Percentiles rank a stretch among this genome's conserved stretches.
Conservation (phyloP, 2,888 invertebrate genomes). For the Drosophila picticornis region DNA sequence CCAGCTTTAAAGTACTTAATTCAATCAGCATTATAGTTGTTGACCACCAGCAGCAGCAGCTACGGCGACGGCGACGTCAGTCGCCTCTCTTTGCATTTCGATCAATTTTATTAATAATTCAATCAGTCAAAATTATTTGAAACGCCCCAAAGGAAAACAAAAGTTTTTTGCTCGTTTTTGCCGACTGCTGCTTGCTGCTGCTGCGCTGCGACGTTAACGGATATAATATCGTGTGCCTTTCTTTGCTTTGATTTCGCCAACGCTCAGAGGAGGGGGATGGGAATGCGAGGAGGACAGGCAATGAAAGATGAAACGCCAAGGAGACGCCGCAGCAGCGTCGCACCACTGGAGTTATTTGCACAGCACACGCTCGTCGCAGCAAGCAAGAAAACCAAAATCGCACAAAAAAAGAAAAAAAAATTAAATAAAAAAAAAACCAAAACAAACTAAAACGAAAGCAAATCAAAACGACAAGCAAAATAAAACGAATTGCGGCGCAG, state of each 20-base stretch:
- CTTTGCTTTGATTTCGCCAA: conserved; percentile 52
- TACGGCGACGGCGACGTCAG: conserved; percentile 7
- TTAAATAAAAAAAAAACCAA: conserved; percentile 5
- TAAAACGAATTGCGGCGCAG: conserved; percentile 65
- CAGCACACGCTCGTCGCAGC: conserved; percentile 40
- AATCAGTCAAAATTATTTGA: conserved; percentile 82
- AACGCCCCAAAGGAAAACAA: conserved; percentile 80
- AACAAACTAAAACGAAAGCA: conserved; percentile 59
- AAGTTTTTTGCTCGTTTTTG: conserved; percentile 61
- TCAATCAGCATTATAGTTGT: conserved; percentile 66
- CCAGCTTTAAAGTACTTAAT: conserved; percentile 63
- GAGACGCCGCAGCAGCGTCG: conserved; percentile 12
- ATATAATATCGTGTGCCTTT: conserved; percentile 42
- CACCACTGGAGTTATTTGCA: conserved; percentile 66
- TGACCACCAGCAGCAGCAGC: conserved; percentile 46
- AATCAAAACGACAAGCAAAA: conserved; percentile 75
- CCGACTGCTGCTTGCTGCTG: conserved; percentile 35
- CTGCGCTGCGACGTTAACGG: conserved; percentile 25
- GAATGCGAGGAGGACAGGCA: conserved; percentile 6
- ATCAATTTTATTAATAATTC: conserved; percentile 84
- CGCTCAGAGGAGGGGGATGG: conserved; percentile 16
- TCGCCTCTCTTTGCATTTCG: conserved; percentile 73
- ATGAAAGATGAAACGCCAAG: conserved; percentile 48
- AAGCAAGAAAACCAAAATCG: conserved; percentile 34
- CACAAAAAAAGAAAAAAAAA: conserved; percentile 4